phyloP scores from a whole-genome alignment of 1,140 invertebrate genomes.

The Drosophila sp. region DNA sequence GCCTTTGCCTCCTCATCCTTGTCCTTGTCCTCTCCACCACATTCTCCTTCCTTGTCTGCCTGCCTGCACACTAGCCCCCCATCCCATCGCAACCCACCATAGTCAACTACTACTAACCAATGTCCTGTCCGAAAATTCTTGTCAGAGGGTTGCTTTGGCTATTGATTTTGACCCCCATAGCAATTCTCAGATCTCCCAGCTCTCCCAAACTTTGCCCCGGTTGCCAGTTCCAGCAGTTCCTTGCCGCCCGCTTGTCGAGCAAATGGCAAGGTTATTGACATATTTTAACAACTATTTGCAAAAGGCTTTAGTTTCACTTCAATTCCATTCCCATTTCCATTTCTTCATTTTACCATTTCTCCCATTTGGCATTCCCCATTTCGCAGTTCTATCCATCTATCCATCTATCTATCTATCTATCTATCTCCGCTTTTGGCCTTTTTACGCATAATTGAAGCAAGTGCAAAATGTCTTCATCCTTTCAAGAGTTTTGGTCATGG shows the following conservation, averaged over 20 bases:
- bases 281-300: slow-evolving; percentile 80
- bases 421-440: slow-evolving; percentile 12
- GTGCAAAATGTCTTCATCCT: slow-evolving; percentile 76
- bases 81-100: no score
- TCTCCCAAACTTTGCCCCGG: not conserved
- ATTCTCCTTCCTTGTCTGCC: slow-evolving; percentile 6
- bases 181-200: not conserved
- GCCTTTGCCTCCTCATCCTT: slow-evolving; percentile 8
- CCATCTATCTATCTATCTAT: not conserved
- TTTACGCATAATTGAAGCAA: slow-evolving; percentile 74
- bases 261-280: slow-evolving; percentile 75
- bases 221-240: not conserved
- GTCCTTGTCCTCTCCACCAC: not conserved
- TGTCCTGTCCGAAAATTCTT: slow-evolving; percentile 60
- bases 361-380: not conserved
- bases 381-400: not conserved
- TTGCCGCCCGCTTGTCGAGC: slow-evolving; percentile 16
- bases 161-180: slow-evolving; percentile 54
- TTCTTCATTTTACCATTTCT: not conserved
- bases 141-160: slow-evolving; percentile 48
- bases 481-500: not conserved
- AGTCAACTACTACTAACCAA: slow-evolving; percentile 28
- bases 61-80: not conserved
- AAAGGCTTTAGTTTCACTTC: slow-evolving; percentile 80
- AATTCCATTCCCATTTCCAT: slow-evolving; percentile 50